Percentiles rank a stretch among this genome's conserved stretches.
Evolutionary conservation across 2,888 invertebrate genomes (phyloP).

Genomic region (Protophormia terraenovae): DNA sequence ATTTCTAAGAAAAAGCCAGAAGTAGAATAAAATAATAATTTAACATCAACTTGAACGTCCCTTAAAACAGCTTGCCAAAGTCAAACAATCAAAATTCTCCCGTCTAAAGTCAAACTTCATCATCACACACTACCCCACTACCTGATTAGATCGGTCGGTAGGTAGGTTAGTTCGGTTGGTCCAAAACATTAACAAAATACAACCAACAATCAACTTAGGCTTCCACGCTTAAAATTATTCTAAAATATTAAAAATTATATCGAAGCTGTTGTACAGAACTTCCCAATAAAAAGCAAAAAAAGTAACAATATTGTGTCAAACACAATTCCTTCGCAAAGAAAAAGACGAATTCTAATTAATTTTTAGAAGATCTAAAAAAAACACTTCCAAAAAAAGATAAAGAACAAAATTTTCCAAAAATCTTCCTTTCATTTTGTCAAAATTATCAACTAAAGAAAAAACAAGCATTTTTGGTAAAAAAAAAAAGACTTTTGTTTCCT

Average conservation of each 20-base stretch:
- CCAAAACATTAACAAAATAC: conserved; percentile 57
- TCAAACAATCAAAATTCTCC: conserved; percentile 62
- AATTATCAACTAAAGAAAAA: neutral
- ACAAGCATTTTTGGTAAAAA: neutral
- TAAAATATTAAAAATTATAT: neutral
- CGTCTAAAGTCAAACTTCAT: conserved; percentile 53
- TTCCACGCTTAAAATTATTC: conserved; percentile 52
- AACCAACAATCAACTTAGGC: conserved; percentile 39
- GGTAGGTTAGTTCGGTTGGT: conserved; percentile 32
- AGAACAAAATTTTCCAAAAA: conserved; percentile 25
- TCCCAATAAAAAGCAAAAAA: conserved; percentile 11
- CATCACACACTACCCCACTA: neutral
- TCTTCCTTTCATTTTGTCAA: conserved; percentile 46
- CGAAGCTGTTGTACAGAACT: conserved; percentile 26
- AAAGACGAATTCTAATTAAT: conserved; percentile 58
- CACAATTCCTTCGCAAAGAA: conserved; percentile 29
- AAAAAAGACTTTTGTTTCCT: neutral
- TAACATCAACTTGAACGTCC: conserved; percentile 17
- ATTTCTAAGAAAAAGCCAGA: neutral
- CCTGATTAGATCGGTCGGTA: conserved; percentile 13
- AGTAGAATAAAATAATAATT: neutral
- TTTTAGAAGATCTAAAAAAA: conserved; percentile 35
- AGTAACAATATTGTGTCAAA: conserved; percentile 47
- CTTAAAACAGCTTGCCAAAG: conserved; percentile 39
- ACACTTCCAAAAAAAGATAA: conserved; percentile 37